phyloP scores from a whole-genome alignment of 2,797 vertebrate species.

The Labroides dimidiatus region DNA sequence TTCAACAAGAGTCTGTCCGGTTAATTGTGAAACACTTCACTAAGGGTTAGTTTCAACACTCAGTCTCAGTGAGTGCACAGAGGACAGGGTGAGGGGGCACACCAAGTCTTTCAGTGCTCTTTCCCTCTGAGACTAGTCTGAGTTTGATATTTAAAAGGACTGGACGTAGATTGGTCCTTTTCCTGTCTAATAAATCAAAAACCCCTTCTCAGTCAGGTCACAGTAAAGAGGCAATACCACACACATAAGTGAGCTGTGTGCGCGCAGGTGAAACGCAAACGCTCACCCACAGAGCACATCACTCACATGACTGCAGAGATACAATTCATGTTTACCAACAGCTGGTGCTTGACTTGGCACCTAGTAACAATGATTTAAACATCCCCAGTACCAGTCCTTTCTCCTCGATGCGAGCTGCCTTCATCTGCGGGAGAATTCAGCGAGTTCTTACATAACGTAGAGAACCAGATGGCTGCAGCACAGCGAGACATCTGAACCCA shows the following conservation, averaged over 20 bases:
- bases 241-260: neutral
- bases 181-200: neutral
- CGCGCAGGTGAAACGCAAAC: constrained; percentile 1
- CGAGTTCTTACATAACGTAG: constrained; percentile 38
- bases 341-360: constrained; percentile 20
- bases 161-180: too few species aligned
- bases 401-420: constrained; percentile 32
- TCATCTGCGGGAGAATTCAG: constrained; percentile 6
- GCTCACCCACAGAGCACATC: constrained; percentile 7
- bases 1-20: constrained; percentile 9
- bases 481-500: constrained; percentile 14
- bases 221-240: constrained; percentile 5
- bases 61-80: constrained; percentile 15
- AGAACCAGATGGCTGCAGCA: constrained; percentile 28
- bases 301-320: constrained; percentile 41
- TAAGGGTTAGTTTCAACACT: constrained; percentile 19
- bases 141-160: too few species aligned
- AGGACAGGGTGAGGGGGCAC: constrained; percentile 54
- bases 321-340: constrained; percentile 49
- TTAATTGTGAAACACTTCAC: constrained; percentile 35
- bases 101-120: too few species aligned
- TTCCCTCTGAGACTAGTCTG: too few species aligned
- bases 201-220: neutral
- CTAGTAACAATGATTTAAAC: constrained; percentile 11
- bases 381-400: constrained; percentile 20